phyloP scores from a whole-genome alignment of 2,888 invertebrate species.

The Aspidiotus rigidus region DNA sequence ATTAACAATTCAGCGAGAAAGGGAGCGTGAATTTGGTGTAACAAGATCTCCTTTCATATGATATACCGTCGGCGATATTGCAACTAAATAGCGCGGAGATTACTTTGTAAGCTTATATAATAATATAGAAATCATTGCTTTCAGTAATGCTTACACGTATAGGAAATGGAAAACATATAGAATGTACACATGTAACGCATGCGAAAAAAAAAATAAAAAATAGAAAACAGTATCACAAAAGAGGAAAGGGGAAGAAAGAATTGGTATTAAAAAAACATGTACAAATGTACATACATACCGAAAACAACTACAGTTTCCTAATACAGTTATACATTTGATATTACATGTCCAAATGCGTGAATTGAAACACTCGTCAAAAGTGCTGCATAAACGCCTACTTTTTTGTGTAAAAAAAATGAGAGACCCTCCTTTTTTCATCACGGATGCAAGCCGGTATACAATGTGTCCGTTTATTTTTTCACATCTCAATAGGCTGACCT shows the following conservation, averaged over 20 bases:
- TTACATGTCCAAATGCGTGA: slow-evolving; percentile 32
- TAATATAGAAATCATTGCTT: slow-evolving; percentile 23
- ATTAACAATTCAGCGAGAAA: slow-evolving; percentile 23
- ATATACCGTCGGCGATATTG: slow-evolving; percentile 11
- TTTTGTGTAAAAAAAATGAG: slow-evolving; percentile 24
- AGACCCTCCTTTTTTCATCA: slow-evolving; percentile 33
- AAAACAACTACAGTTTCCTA: slow-evolving; percentile 22
- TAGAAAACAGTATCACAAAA: slow-evolving; percentile 2
- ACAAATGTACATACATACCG: not conserved
- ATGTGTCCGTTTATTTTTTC: slow-evolving; percentile 27
- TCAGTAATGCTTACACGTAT: not conserved
- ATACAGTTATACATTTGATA: slow-evolving; percentile 32
- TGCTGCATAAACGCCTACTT: slow-evolving; percentile 25
- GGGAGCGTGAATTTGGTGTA: slow-evolving; percentile 21
- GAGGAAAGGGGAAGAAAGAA: slow-evolving; percentile 16
- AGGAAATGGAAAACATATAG: no score
- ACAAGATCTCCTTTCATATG: slow-evolving; percentile 26
- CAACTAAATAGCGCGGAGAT: not conserved
- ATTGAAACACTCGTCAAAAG: slow-evolving; percentile 34
- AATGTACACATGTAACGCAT: not conserved
- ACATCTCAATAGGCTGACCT: slow-evolving; percentile 26
- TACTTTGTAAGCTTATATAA: slow-evolving; percentile 6
- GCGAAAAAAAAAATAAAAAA: not conserved
- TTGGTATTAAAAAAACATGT: slow-evolving; percentile 12
- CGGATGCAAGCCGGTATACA: slow-evolving; percentile 26